Conservation (phyloP, 2,888 invertebrate genomes). For the Cheiracanthium punctorium region DNA sequence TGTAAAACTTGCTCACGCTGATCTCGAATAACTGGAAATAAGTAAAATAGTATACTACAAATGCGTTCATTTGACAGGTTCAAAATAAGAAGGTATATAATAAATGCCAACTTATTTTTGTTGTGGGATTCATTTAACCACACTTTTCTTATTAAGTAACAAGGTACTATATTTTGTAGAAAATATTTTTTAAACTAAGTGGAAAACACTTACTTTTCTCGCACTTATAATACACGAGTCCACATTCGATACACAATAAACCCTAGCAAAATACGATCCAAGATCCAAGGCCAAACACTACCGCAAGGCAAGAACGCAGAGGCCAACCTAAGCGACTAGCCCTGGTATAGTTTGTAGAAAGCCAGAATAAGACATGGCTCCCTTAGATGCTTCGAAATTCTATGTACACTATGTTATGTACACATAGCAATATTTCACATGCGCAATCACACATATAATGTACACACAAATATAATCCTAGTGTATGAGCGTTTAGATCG, state of each 20-base stretch:
- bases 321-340: conserved; percentile 17
- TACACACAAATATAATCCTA: neutral
- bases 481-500: neutral
- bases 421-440: neutral
- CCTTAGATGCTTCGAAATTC: neutral
- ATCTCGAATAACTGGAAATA: too few species aligned
- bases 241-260: neutral
- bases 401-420: neutral
- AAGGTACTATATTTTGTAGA: too few species aligned
- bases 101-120: too few species aligned
- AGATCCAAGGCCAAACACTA: conserved; percentile 30
- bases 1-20: too few species aligned
- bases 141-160: too few species aligned
- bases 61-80: too few species aligned
- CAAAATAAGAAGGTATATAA: too few species aligned
- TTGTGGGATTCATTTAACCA: too few species aligned
- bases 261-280: neutral
- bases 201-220: neutral
- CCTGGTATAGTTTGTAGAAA: conserved; percentile 22
- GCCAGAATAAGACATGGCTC: neutral
- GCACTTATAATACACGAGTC: neutral
- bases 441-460: neutral
- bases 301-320: conserved; percentile 16
- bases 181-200: neutral
- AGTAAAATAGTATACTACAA: too few species aligned